Evolutionary conservation across 2,113 vertebrate species (phyloP).

Genomic region (Emydocephalus ijimae): DNA sequence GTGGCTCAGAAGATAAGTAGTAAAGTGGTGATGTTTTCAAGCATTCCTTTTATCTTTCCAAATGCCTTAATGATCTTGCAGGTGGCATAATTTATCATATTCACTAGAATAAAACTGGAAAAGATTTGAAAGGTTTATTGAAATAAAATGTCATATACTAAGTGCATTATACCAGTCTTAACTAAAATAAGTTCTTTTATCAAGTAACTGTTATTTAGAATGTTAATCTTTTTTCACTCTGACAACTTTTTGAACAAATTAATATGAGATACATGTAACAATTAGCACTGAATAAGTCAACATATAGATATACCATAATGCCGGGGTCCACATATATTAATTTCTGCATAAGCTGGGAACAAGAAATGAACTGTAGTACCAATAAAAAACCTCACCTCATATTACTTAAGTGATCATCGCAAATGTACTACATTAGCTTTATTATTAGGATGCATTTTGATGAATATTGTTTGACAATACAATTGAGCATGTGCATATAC

Average conservation of each 20-base stretch:
- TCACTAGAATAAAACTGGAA: background rate
- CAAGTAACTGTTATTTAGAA: background rate
- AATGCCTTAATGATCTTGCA: background rate
- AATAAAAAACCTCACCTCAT: background rate
- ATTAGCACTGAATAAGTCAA: background rate
- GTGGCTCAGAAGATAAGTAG: background rate
- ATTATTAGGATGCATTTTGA: background rate
- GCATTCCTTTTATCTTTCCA: background rate
- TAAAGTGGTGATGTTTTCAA: background rate
- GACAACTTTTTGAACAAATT: background rate
- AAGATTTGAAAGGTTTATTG: background rate
- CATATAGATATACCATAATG: background rate
- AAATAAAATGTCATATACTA: background rate
- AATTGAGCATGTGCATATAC: background rate
- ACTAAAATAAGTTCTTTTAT: background rate
- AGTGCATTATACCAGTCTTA: background rate
- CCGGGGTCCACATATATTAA: background rate
- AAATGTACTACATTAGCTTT: background rate
- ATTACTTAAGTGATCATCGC: background rate
- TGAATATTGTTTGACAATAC: background rate
- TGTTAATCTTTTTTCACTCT: background rate
- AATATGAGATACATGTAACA: background rate
- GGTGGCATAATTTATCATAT: background rate
- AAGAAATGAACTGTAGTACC: background rate
- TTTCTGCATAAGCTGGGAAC: background rate